Percentiles rank a stretch among this genome's conserved stretches.
Conservation (phyloP, 2,797 vertebrate genomes). For the Xenops minutus region DNA sequence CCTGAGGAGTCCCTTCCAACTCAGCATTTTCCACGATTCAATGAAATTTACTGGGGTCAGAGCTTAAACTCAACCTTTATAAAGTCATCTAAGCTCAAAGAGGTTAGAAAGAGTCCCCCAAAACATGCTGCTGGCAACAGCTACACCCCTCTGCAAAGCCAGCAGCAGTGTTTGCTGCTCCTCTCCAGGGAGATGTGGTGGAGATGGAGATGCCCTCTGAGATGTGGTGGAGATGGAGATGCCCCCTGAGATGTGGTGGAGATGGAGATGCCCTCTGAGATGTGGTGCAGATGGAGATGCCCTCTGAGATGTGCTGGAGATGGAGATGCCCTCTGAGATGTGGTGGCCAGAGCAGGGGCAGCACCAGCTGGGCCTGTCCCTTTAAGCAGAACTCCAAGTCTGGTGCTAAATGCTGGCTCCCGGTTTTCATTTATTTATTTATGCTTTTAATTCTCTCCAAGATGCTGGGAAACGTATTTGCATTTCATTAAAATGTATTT, state of each 20-base stretch:
- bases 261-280: too few relatives aligned
- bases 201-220: too few relatives aligned
- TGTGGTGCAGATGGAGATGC: background rate
- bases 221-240: too few relatives aligned
- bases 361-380: background rate
- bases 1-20: background rate
- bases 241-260: background rate
- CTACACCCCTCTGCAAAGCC: background rate
- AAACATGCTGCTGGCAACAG: background rate
- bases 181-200: too few relatives aligned
- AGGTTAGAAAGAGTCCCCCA: background rate
- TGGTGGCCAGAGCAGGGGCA: background rate
- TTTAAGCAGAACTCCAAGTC: slow-evolving; percentile 20
- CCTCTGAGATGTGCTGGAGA: background rate
- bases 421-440: slow-evolving; percentile 30
- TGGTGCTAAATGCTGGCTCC: background rate
- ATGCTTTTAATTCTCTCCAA: slow-evolving; percentile 50
- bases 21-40: background rate
- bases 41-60: background rate
- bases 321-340: too few relatives aligned
- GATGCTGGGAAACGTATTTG: slow-evolving; percentile 39
- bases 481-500: slow-evolving; percentile 61
- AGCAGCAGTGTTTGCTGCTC: background rate
- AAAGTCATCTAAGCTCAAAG: background rate
- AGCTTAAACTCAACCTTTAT: background rate